Base-by-base conservation (phyloP, 2,797 vertebrate species). In the Gastrophryne carolinensis region DNA sequence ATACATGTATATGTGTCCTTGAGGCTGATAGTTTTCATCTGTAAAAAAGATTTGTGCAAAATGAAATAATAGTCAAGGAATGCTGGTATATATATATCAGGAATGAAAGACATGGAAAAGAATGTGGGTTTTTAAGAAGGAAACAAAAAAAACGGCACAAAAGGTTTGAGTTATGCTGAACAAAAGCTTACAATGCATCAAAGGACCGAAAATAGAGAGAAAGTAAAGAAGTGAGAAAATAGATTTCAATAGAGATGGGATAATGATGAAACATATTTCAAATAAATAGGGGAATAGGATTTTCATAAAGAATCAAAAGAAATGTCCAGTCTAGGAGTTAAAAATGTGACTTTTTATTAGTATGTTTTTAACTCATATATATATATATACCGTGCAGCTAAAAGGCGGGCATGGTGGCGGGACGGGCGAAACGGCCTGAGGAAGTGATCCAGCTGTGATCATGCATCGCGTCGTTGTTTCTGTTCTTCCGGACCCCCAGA, bases 261-360 rank as follows among this genome's bases (percentile, higher is more conserved):
- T 85, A 85, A 86, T 84, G 73, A 78, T 76, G 77, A 85, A 57
- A 81, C 82, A 84, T 81, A 80, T 75, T 57, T 73, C 75, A 83
- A 82, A 84, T 81, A 82, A 76, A 79, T 81, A 81, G 66, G 71
- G 63, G 71, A 82, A 80, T 79, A 65, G 78, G 79, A 84, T 85
- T 84, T 80, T 81, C 82, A 79, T 78, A 49, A 73, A n/a, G n/a
- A n/a, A 64, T 15, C n/a, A 50, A 39, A 29, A 27, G 30, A 62
- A 35, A 58, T 44, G 35, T 23, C 12, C 41, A 49, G 65, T n/a
- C n/a, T n/a, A n/a, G n/a, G n/a, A n/a, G n/a, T n/a, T n/a, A n/a
- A n/a, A n/a, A n/a, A n/a, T n/a, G n/a, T n/a, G n/a, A n/a, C n/a
- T n/a, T n/a, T n/a, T n/a, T n/a, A n/a, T n/a, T n/a, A n/a, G n/a